phyloP scores from a whole-genome alignment of 2,888 invertebrate genomes.

The Archips xylosteana region DNA sequence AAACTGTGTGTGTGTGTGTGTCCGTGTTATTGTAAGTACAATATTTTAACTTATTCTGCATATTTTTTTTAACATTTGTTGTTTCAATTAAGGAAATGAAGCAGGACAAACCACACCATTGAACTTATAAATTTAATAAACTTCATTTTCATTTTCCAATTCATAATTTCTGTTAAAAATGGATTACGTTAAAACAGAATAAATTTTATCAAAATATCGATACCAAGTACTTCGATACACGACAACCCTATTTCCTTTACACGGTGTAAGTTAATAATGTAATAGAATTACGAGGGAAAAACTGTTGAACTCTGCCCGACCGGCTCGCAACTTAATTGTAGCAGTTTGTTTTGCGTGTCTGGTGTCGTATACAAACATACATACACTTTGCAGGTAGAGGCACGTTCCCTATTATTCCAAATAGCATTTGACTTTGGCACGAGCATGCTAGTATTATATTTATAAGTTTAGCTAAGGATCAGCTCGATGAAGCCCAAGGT shows the following conservation, averaged over 20 bases:
- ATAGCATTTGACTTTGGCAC: too few relatives aligned
- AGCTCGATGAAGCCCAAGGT: too few relatives aligned
- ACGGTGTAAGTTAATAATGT: conserved; percentile 85
- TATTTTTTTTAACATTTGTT: too few relatives aligned
- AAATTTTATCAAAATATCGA: conserved; percentile 20
- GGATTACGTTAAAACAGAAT: background rate
- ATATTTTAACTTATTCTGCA: too few relatives aligned
- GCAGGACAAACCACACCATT: too few relatives aligned
- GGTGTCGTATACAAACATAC: conserved; percentile 38
- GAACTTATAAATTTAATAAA: too few relatives aligned
- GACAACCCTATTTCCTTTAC: conserved; percentile 70
- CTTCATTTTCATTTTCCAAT: too few relatives aligned
- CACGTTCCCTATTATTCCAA: background rate
- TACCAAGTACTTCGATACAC: conserved; percentile 9
- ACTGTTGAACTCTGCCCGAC: conserved; percentile 80
- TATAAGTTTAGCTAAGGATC: too few relatives aligned
- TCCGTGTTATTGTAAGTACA: too few relatives aligned
- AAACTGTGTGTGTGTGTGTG: too few relatives aligned
- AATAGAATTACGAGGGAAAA: conserved; percentile 85
- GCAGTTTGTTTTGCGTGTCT: conserved; percentile 74
- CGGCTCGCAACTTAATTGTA: conserved; percentile 81
- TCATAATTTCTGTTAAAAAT: too few relatives aligned
- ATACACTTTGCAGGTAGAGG: background rate
- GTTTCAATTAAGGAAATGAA: too few relatives aligned
- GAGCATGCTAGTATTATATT: background rate